A percentile compares a stretch with the other conserved stretches of the same genome.
These are phyloP conservation scores for Euproctis similis DNA, from an alignment of 2,888 invertebrate genomes.

Conservation along the genomic window DNA sequence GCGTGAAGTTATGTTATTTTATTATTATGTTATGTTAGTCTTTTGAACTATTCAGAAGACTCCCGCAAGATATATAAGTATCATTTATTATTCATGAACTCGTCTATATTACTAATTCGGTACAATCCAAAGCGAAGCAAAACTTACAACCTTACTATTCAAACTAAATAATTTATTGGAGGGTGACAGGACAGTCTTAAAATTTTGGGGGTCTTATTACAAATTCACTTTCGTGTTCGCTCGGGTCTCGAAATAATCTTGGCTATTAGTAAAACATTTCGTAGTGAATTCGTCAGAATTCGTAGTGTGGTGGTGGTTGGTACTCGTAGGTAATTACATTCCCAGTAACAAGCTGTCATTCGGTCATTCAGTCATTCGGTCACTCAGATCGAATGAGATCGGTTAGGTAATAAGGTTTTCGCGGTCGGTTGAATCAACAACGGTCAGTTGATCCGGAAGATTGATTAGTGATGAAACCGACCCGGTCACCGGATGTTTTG, in stretches of 20 bases:
- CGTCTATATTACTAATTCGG: background rate
- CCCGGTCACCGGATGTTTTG: conserved; percentile 19
- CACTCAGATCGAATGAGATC: conserved; percentile 21
- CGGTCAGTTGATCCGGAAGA: conserved; percentile 41
- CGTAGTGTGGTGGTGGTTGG: no score
- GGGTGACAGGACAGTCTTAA: conserved; percentile 44
- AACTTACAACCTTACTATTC: conserved; percentile 34
- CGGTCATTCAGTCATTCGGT: no score
- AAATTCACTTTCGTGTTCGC: conserved; percentile 57
- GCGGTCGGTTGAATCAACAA: conserved; percentile 47
- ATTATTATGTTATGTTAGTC: no score
- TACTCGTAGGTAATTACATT: conserved; percentile 63
- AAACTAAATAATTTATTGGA: conserved; percentile 55
- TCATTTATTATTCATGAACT: background rate
- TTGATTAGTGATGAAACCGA: conserved; percentile 41
- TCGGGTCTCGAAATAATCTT: conserved; percentile 44
- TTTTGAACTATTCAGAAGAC: no score
- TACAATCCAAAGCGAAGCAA: conserved; percentile 23
- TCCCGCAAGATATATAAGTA: no score
- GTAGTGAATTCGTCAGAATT: no score
- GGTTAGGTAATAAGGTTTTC: conserved; percentile 46
- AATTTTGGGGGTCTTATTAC: conserved; percentile 49
- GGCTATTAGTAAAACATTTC: conserved; percentile 50
- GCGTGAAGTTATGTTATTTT: no score
- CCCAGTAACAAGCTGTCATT: conserved; percentile 57